Base-by-base conservation (phyloP, 1,140 invertebrate genomes). In the Eciton burchellii region DNA sequence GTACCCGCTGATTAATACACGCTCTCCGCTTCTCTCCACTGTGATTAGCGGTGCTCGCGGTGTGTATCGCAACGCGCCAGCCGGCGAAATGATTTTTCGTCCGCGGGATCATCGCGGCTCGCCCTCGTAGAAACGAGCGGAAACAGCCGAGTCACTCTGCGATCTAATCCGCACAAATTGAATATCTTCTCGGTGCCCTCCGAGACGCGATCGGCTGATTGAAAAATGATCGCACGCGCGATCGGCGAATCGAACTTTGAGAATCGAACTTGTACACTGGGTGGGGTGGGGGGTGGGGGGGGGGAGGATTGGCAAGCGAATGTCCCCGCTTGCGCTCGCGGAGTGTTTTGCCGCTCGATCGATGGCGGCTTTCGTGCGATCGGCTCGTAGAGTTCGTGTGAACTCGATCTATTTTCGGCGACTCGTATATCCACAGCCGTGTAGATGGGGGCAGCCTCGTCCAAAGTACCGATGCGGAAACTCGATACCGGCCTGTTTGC, bases 401-500 rank as follows among this genome's bases (percentile, higher is more conserved):
- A 91, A 91, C 89, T 88, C 90, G 87, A 92, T 92, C 91, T 89
- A 91, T 89, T 91, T 90, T 86, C 82, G 57, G 77, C 82, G 81
- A 85, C 85, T 81, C 57, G 79, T n/a, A n/a, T n/a, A n/a, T n/a
- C n/a, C n/a, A n/a, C n/a, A n/a, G 21, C 85, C 70, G 84, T 56
- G 83, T 85, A 76, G 77, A 88, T 82, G 85, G 66, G n/a, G 85
- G 84, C 57, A 72, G 81, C 72, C 72, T 82, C 74, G 88, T 72
- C 49, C 68, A 74, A 90, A 88, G 85, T 84, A 83, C 84, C 77
- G 63, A 57, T 77, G 82, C 73, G 82, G 90, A 90, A 92, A 91
- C 85, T 86, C 86, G 89, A 92, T 89, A 91, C 89, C 81, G 60
- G 43, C 56, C 12, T 62, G 12, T n/a, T 68, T 84, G 71, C 68